These are phyloP conservation scores for Urechis unicinctus DNA, from an alignment of 2,888 invertebrate species.

Conservation along the genomic window DNA sequence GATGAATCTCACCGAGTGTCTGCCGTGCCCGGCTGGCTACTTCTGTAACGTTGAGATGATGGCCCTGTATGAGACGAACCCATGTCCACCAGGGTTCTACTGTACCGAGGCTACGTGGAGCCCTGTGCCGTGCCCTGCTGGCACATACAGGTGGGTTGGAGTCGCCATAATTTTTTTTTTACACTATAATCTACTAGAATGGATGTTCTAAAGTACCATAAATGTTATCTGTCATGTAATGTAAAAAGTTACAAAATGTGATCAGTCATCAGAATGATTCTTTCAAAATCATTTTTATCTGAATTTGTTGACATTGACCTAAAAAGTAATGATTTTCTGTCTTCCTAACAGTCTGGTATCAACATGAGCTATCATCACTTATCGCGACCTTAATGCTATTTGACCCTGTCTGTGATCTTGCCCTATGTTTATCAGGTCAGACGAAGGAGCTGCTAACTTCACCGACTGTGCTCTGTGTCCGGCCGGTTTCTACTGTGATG, in stretches of 20 bases:
- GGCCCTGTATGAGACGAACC: slow-evolving; percentile 30
- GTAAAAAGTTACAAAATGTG: too few relatives aligned
- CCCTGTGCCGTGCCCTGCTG: slow-evolving; percentile 38
- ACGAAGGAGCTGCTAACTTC: slow-evolving; percentile 17
- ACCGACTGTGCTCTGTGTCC: slow-evolving; percentile 40
- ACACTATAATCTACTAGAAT: too few relatives aligned
- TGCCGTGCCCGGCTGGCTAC: slow-evolving; percentile 41
- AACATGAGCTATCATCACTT: too few relatives aligned
- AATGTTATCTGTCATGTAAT: too few relatives aligned
- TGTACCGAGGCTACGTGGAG: slow-evolving; percentile 34
- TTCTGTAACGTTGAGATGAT: slow-evolving; percentile 34
- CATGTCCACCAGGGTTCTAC: slow-evolving; percentile 41
- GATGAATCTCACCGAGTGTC: slow-evolving; percentile 31
- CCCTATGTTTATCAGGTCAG: slow-evolving; percentile 27
- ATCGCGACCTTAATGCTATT: too few relatives aligned
- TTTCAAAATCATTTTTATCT: too few relatives aligned
- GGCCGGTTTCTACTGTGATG: slow-evolving; percentile 39
- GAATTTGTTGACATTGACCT: too few relatives aligned
- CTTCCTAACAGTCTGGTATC: too few relatives aligned
- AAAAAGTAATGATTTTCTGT: too few relatives aligned
- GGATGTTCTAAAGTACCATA: too few relatives aligned
- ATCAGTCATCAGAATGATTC: too few relatives aligned
- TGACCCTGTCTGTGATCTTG: background rate
- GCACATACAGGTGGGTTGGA: slow-evolving; percentile 48
- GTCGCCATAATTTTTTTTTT: too few relatives aligned